Conservation (phyloP, 2,113 vertebrate genomes). For the Aramus guarauna region DNA sequence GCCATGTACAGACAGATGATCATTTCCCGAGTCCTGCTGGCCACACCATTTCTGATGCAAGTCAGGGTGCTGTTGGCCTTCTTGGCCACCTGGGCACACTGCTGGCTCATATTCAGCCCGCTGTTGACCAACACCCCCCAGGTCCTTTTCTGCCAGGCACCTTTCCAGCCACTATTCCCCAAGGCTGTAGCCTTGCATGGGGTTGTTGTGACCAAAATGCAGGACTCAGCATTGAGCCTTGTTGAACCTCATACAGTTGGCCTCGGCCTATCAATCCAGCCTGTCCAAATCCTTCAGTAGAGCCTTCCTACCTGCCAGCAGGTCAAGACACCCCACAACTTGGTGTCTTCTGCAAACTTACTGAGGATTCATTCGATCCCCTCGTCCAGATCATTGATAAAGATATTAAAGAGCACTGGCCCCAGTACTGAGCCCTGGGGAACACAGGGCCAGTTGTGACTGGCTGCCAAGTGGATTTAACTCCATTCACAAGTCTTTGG, state of each 20-base stretch:
- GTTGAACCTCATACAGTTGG: background rate
- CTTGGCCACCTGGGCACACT: background rate
- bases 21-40: background rate
- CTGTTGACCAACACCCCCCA: background rate
- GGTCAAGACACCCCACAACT: too few species aligned
- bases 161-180: background rate
- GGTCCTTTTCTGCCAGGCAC: background rate
- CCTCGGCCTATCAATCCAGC: background rate
- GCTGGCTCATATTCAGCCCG: background rate
- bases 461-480: fast-evolving
- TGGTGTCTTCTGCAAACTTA: background rate
- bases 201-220: background rate
- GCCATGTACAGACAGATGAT: fast-evolving
- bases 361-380: background rate
- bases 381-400: background rate
- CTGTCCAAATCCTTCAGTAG: background rate
- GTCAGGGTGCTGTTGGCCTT: background rate
- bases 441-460: background rate
- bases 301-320: background rate
- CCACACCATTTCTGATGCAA: background rate
- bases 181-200: background rate
- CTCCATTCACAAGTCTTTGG: background rate
- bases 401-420: background rate
- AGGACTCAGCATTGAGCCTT: background rate
- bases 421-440: background rate